Evolutionary conservation across 2,113 vertebrate species (phyloP).

Genomic region (Hepsetus odoe): DNA sequence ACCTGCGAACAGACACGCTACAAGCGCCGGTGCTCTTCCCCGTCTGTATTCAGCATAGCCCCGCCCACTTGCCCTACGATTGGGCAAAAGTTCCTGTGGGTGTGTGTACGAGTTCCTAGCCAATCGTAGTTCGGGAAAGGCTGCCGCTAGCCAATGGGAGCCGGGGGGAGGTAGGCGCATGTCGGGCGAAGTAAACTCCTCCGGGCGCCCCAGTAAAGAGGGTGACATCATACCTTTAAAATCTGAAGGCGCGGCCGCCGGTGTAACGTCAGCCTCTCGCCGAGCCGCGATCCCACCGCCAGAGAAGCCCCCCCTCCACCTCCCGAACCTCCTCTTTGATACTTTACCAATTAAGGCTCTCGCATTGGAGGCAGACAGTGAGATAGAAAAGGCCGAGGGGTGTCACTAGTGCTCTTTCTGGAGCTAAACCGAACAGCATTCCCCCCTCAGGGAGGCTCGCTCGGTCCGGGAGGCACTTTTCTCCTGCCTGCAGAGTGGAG

Average conservation of each 20-base stretch:
- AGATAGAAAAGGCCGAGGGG: constrained; percentile 64
- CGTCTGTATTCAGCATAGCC: neutral
- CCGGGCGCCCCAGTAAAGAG: neutral
- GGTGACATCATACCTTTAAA: constrained; percentile 78
- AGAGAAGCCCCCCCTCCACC: constrained; percentile 30
- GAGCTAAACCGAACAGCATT: constrained; percentile 58
- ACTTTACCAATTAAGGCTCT: constrained; percentile 70
- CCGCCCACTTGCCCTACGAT: neutral
- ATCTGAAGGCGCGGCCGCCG: constrained; percentile 76
- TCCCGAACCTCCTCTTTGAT: constrained; percentile 52
- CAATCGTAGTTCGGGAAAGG: neutral
- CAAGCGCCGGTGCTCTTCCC: constrained; percentile 29
- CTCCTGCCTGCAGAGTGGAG: constrained; percentile 54
- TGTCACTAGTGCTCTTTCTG: constrained; percentile 67
- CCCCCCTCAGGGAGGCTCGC: constrained; percentile 60
- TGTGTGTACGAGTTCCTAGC: neutral
- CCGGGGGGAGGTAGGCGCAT: neutral
- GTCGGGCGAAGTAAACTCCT: neutral
- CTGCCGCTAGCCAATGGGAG: neutral
- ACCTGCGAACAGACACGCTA: constrained; percentile 43
- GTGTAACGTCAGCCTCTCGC: constrained; percentile 69
- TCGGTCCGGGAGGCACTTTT: constrained; percentile 62
- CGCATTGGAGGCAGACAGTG: constrained; percentile 48
- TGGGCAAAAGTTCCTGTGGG: neutral
- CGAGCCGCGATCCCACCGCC: constrained; percentile 26